Percentiles rank a stretch among this genome's conserved stretches.
These are phyloP conservation scores for Crotalus adamanteus DNA, from an alignment of 2,797 vertebrate genomes.

Conservation along the genomic window DNA sequence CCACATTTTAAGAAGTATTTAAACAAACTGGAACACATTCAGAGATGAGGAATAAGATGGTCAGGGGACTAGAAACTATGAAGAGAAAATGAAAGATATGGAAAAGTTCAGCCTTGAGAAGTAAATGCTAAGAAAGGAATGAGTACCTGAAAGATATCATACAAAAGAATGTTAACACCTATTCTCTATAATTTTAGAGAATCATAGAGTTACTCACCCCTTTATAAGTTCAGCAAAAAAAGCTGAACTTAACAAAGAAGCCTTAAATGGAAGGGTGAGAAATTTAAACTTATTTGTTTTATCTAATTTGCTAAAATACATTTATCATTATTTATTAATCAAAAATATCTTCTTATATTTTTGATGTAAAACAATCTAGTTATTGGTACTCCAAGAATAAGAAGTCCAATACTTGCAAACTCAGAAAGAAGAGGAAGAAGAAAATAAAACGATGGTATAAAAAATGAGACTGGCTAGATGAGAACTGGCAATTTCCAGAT, in stretches of 20 bases:
- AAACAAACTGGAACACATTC: background rate
- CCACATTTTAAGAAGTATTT: background rate
- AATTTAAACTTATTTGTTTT: background rate
- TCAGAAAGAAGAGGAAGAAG: background rate
- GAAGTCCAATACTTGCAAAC: constrained; percentile 61
- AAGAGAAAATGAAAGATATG: background rate
- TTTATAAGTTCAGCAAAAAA: constrained; percentile 64
- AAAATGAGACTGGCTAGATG: background rate
- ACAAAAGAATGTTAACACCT: background rate
- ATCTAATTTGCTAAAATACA: background rate
- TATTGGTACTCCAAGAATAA: constrained; percentile 92
- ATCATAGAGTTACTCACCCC: background rate
- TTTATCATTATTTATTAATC: background rate
- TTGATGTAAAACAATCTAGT: constrained; percentile 89
- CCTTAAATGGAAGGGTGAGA: constrained; percentile 89
- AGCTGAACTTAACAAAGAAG: constrained; percentile 92
- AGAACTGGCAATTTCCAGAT: background rate
- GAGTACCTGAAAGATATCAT: too few relatives aligned
- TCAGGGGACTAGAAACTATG: background rate
- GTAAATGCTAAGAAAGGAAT: background rate
- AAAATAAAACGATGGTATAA: background rate
- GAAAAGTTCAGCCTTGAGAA: background rate
- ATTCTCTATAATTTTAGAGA: background rate
- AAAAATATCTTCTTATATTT: background rate
- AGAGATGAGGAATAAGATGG: background rate